Evolutionary conservation across 2,797 vertebrate genomes (phyloP).

Genomic region (Craterocephalus amniculus): DNA sequence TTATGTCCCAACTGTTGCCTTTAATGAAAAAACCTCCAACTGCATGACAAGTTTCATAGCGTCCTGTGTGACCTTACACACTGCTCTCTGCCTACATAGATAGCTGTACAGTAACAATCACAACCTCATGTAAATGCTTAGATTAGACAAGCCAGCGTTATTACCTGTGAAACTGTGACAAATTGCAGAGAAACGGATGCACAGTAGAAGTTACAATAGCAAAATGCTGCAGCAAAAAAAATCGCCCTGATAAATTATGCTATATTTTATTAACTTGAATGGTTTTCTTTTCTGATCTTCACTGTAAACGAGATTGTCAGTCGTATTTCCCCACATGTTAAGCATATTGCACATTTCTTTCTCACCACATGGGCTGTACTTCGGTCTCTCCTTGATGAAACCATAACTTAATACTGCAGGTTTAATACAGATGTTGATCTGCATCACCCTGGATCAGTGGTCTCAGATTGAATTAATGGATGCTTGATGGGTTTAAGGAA

Average conservation of each 20-base stretch:
- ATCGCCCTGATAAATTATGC: background rate
- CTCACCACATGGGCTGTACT: conserved; percentile 19
- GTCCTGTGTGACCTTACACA: background rate
- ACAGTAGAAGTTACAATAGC: background rate
- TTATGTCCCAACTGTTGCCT: background rate
- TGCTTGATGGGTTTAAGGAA: conserved; percentile 59
- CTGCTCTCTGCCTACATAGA: background rate
- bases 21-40: background rate
- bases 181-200: background rate
- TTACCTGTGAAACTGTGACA: background rate
- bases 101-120: background rate
- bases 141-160: background rate
- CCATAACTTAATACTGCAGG: conserved; percentile 29
- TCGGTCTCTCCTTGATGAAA: conserved; percentile 15
- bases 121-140: background rate
- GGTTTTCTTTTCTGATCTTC: conserved; percentile 2
- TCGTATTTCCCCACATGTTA: conserved; percentile 16
- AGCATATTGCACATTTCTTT: conserved; percentile 13
- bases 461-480: conserved; percentile 54
- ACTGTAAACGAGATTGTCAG: conserved; percentile 6
- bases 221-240: background rate
- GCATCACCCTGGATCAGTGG: conserved; percentile 44
- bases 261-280: background rate
- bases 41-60: background rate
- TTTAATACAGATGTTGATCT: conserved; percentile 50